Conservation (phyloP, 2,888 invertebrate species). For the Hemaris fuciformis region DNA sequence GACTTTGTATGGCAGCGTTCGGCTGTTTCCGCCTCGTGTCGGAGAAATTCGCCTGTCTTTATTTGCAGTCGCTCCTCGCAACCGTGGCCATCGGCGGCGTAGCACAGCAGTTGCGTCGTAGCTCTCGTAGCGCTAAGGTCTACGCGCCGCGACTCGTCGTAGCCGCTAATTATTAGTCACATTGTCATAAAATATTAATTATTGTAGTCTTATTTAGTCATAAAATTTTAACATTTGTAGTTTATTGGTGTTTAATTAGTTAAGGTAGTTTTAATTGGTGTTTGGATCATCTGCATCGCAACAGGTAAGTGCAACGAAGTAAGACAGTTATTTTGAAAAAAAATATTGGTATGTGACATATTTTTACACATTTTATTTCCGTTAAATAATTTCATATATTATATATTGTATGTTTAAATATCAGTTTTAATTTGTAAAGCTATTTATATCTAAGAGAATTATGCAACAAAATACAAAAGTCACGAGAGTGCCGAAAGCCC, state of each 20-base stretch:
- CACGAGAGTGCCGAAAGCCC: background rate
- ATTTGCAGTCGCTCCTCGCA: conserved; percentile 48
- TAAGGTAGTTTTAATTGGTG: conserved; percentile 2
- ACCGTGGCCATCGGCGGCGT: conserved; percentile 51
- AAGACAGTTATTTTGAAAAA: background rate
- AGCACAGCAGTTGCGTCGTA: conserved; percentile 71
- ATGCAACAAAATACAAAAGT: background rate
- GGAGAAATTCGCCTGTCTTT: conserved; percentile 50
- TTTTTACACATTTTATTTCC: background rate
- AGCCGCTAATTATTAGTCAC: background rate
- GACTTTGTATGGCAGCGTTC: conserved; percentile 48
- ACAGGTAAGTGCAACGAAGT: conserved; percentile 38
- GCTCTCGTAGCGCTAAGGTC: conserved; percentile 49
- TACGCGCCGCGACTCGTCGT: conserved; percentile 28
- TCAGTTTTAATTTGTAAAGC: too few relatives aligned
- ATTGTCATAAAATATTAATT: background rate
- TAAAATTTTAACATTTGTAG: background rate
- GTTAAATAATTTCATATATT: too few relatives aligned
- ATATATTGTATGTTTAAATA: too few relatives aligned
- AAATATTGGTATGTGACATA: background rate
- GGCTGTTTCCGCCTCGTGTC: conserved; percentile 56
- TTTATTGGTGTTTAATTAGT: conserved; percentile 3
- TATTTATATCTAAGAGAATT: background rate
- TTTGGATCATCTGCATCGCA: conserved; percentile 37
- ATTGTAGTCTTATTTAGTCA: background rate